A percentile compares a stretch with the other conserved stretches of the same genome.
Evolutionary conservation across 2,888 invertebrate species (phyloP).

Genomic region (Priocnemis perturbator): DNA sequence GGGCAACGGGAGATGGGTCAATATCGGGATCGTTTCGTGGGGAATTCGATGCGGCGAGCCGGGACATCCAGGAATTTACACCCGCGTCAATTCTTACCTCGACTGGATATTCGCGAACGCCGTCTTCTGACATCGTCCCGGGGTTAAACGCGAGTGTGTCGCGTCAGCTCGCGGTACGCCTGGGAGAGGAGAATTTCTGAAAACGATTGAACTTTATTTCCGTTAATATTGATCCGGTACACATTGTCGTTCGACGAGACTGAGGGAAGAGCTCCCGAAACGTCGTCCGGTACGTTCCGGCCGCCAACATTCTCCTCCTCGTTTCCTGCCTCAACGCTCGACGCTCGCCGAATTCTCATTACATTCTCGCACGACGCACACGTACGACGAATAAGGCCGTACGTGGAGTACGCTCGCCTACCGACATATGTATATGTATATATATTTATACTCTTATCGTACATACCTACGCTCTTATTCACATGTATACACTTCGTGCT

Average conservation of each 20-base stretch:
- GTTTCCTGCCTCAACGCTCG: background rate
- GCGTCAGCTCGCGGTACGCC: no score
- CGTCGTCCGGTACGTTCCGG: no score
- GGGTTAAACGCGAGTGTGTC: background rate
- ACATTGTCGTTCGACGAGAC: conserved; percentile 60
- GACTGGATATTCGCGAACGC: conserved; percentile 82
- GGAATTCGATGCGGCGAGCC: conserved; percentile 88
- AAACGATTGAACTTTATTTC: conserved; percentile 69
- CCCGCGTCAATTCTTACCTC: conserved; percentile 83
- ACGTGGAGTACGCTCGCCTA: background rate
- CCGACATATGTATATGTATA: background rate
- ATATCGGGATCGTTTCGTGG: conserved; percentile 90
- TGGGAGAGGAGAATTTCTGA: conserved; percentile 36
- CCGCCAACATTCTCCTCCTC: background rate
- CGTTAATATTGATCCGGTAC: conserved; percentile 62
- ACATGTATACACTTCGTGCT: conserved; percentile 1
- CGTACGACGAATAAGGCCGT: background rate
- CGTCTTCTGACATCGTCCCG: conserved; percentile 72
- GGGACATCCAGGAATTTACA: conserved; percentile 87
- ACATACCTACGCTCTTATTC: conserved; percentile 5
- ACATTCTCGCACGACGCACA: background rate
- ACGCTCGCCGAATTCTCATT: background rate
- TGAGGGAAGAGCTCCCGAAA: conserved; percentile 44
- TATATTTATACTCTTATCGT: conserved; percentile 8
- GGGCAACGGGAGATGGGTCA: conserved; percentile 85